A percentile compares a stretch with the other conserved stretches of the same genome.
Conservation (phyloP, 1,140 invertebrate species). For the Mycetomoellerius zeteki region DNA sequence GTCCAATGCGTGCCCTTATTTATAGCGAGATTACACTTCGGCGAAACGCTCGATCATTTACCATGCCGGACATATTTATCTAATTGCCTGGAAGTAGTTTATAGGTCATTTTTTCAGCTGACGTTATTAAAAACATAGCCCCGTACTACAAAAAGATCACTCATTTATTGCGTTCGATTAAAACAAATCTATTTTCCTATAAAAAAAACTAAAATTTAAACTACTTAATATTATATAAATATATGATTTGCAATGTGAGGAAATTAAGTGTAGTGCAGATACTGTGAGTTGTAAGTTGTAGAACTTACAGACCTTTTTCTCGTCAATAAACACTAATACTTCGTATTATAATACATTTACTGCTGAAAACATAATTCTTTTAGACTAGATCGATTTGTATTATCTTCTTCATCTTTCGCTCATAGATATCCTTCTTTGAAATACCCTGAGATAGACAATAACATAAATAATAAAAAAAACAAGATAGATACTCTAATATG, state of each 20-base stretch:
- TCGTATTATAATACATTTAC: not conserved
- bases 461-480: slow-evolving; percentile 22
- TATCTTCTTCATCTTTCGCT: slow-evolving; percentile 1
- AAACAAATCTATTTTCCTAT: slow-evolving; percentile 14
- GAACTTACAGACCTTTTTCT: not conserved
- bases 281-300: not conserved
- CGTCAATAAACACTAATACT: not conserved
- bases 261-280: slow-evolving; percentile 31
- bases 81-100: not conserved
- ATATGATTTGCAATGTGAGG: slow-evolving; percentile 10
- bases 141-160: not conserved
- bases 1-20: slow-evolving; percentile 58
- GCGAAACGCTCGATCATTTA: slow-evolving; percentile 58
- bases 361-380: slow-evolving; percentile 4
- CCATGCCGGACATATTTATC: not conserved
- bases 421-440: slow-evolving; percentile 13
- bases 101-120: not conserved
- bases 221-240: slow-evolving; percentile 16
- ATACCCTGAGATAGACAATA: not conserved
- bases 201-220: slow-evolving; percentile 26
- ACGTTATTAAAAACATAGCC: not conserved
- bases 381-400: slow-evolving; percentile 24
- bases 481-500: not conserved
- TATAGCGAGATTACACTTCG: slow-evolving; percentile 14
- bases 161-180: slow-evolving; percentile 13